These are phyloP conservation scores for Anser cygnoides DNA, from an alignment of 2,113 vertebrate species.

Conservation along the genomic window DNA sequence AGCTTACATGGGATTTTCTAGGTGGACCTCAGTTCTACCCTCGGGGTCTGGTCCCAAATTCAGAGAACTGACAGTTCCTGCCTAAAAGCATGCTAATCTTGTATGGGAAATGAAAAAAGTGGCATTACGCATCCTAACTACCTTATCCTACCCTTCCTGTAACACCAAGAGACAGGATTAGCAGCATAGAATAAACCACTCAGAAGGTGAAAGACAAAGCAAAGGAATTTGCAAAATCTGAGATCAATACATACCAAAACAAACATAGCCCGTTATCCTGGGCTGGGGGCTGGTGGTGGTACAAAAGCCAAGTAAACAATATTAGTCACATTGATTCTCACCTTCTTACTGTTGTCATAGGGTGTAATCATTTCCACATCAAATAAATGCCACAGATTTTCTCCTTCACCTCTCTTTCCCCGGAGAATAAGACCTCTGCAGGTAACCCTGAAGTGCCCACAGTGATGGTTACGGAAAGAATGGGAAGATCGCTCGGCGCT, in stretches of 20 bases:
- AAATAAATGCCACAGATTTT: conserved; percentile 26
- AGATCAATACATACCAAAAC: conserved; percentile 31
- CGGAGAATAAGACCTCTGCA: background rate
- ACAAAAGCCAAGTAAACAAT: conserved; percentile 51
- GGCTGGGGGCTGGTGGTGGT: rapidly evolving
- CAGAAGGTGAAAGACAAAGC: background rate
- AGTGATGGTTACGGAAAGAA: background rate
- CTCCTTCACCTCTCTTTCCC: background rate
- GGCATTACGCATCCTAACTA: background rate
- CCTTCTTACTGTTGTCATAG: conserved; percentile 8
- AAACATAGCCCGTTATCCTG: background rate
- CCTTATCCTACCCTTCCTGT: background rate
- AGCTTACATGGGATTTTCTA: background rate
- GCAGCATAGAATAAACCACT: background rate
- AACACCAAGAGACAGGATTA: background rate
- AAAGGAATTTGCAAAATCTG: conserved; percentile 14
- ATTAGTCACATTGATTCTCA: conserved; percentile 50
- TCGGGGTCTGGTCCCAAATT: background rate
- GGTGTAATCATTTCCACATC: conserved; percentile 38
- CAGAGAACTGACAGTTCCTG: rapidly evolving
- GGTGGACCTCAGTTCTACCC: background rate
- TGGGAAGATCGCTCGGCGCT: background rate
- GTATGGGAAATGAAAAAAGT: rapidly evolving
- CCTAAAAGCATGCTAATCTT: background rate
- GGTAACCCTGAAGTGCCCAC: background rate